Base-by-base conservation (phyloP, 2,797 vertebrate species). In the Chiloscyllium punctatum region DNA sequence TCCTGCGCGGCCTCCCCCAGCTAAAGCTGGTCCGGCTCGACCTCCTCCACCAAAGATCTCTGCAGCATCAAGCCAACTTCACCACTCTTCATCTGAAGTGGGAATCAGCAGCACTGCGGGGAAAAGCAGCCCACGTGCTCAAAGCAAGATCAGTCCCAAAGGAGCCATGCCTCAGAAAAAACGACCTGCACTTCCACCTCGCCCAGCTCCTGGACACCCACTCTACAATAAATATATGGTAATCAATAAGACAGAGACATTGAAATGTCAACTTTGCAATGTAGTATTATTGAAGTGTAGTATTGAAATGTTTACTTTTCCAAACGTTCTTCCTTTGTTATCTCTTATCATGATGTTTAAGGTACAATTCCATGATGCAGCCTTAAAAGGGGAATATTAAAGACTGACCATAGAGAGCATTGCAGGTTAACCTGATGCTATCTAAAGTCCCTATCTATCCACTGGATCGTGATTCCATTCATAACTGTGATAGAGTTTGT, bases 171-270 rank as follows among this genome's bases (percentile, higher is more conserved):
- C 98, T 48, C 97, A 97, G 77, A 98, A 97, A 97, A 98, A 97
- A 96, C 97, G 98, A 96, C 98, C 98, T 4, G 97, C 98, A 79
- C 98, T 99, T 96, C 99, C 99, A 96, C 98, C 99, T 25, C 98
- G 99, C 96, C 99, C 99, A 96, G 98, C 98, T 95, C 99, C 98
- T 0, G 99, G 99, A 96, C 99, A 99, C 96, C 97, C 97, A 96
- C 98, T 99, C 96, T 99, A 99, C 97, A 99, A 98, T 97, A 99
- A 98, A 96, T 99, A 99, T 96, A 98, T 97, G 94, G 99, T 99
- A 96, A 99, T 77, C 48, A 69, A 77, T 5, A 30, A 30, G 69
- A 62, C 79, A 84, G 62, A 18, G 7, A n/a, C 7, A 25, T 48
- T 11, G n/a, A 62, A 62, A 62, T 57, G 18, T 37, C 16, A 2